Evolutionary conservation across 2,113 vertebrate genomes (phyloP).

Genomic region (Uria lomvia): DNA sequence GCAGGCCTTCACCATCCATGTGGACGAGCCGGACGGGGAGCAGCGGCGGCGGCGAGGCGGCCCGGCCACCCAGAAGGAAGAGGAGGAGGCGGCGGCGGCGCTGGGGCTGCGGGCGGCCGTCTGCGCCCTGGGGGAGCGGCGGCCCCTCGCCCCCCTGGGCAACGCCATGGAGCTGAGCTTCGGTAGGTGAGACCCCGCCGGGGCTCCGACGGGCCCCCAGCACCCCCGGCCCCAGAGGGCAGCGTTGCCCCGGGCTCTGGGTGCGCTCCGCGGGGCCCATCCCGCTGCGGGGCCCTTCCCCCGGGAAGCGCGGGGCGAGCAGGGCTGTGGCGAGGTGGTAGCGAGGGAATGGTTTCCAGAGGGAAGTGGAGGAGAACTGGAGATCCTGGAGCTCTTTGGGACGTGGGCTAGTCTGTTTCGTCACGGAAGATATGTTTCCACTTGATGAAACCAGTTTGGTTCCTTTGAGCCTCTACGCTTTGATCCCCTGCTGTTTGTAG

Average conservation of each 20-base stretch:
- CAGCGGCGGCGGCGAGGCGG: slow-evolving; percentile 66
- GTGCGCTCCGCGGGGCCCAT: neutral
- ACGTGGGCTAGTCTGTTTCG: accelerated
- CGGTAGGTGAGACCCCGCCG: slow-evolving; percentile 62
- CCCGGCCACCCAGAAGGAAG: slow-evolving; percentile 23
- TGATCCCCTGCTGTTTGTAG: neutral
- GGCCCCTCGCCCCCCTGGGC: slow-evolving; percentile 82
- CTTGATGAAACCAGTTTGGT: accelerated
- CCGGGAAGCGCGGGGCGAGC: accelerated
- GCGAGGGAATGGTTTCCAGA: accelerated
- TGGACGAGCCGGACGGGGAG: slow-evolving; percentile 83
- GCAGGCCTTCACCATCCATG: slow-evolving; percentile 80
- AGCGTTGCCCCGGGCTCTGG: neutral
- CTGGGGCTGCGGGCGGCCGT: slow-evolving; percentile 73
- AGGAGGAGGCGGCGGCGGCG: neutral
- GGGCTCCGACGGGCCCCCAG: no score
- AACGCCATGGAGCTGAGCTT: slow-evolving; percentile 85
- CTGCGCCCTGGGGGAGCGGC: slow-evolving; percentile 70
- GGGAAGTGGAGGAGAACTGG: accelerated
- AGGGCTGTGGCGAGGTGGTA: accelerated
- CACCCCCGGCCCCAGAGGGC: no score
- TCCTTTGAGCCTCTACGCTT: neutral
- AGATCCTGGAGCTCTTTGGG: no score
- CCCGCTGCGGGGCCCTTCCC: neutral
- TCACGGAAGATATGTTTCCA: accelerated